Base-by-base conservation (phyloP, 1,140 invertebrate species). In the Paracyclopina nana region DNA sequence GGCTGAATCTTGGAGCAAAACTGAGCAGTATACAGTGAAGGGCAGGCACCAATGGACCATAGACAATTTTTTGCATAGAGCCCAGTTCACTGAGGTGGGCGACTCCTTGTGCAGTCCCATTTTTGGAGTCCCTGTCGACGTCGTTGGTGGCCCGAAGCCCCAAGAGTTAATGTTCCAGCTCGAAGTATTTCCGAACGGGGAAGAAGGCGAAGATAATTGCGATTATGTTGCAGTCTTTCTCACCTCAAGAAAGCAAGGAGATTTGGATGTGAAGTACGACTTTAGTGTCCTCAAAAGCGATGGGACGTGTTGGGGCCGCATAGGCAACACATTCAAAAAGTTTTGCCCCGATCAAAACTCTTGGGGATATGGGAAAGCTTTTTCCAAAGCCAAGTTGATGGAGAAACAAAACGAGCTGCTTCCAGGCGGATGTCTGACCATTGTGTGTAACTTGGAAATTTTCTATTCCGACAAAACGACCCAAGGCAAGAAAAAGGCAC, bases 151-250 rank as follows among this genome's bases (percentile, higher is more conserved):
- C 6, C 8, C 40, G n/a, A 16, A 22, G 11, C 14, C 24, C 20
- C 43, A 45, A 12, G 24, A 27, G n/a, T 28, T 48, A 3, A 48
- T 28, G 14, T 48, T 48, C 14, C 45, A 48, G 18, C 22, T 48
- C 24, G 45, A 48, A 48, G 45, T 48, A 29, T 48, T 48, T 48
- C 45, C 45, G 25, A 48, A 48, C 22, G 45, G 45, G 12, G 45
- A 48, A 30, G 45, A 48, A 48, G 45, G 45, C n/a, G 45, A 48
- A 22, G 45, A 48, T 18, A 48, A 48, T 27, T 48, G 25, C n/a
- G 45, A 48, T 14, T 48, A 29, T 29, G 45, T 48, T 4, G 45
- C 45, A 24, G 45, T 48, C 12, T 48, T 48, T 22, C 45, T 48
- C 28, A 48, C 45, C 12, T 28, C 25, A 16, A 11, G 45, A 14